Evolutionary conservation across 2,888 invertebrate genomes (phyloP), one percentile per base, ranked within the genome.

Genomic region (Phrixothrix hirtus): DNA sequence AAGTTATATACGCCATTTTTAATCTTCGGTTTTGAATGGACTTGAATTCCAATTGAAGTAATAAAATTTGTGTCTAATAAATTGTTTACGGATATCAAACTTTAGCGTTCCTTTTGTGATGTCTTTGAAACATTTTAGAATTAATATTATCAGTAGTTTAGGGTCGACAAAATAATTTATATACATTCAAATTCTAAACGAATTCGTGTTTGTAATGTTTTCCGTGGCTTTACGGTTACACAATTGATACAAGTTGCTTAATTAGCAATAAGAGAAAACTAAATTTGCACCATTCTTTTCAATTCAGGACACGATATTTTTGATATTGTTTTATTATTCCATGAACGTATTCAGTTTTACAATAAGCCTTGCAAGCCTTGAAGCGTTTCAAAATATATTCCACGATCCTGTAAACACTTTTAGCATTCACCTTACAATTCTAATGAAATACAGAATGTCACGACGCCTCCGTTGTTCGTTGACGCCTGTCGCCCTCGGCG

Each of bases 391-490:
- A 53, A 46, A 53, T 53, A 53, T 53, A 53, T 53, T 46, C 48
- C 48, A 47, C 48, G 53, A 53, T 48, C 53, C 53, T 53, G 53
- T 53, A 53, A 53, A 53, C 53, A 53, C 48, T 53, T 53, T 53
- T 53, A 53, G 53, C 53, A 53, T 53, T 53, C 53, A 53, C 47
- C 53, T 53, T 53, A 48, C 53, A 53, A 53, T 53, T 53, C 53
- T 53, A 53, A 53, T 53, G 53, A 53, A 53, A 53, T 53, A 53
- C 53, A 44, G 53, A 53, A 53, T 53, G 53, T 53, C 53, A 53
- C 41, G 53, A 38, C 48, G 53, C 41, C 53, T 53, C 29, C 49
- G 49, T 48, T 43, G 49, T 37, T 42, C 48, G 43, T 47, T 53
- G 53, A 53, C 48, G 53, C 47, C 53, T 53, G 53, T 53, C 53